Evolutionary conservation across 2,797 vertebrate species (phyloP).

Genomic region (Gobio occitaniae): DNA sequence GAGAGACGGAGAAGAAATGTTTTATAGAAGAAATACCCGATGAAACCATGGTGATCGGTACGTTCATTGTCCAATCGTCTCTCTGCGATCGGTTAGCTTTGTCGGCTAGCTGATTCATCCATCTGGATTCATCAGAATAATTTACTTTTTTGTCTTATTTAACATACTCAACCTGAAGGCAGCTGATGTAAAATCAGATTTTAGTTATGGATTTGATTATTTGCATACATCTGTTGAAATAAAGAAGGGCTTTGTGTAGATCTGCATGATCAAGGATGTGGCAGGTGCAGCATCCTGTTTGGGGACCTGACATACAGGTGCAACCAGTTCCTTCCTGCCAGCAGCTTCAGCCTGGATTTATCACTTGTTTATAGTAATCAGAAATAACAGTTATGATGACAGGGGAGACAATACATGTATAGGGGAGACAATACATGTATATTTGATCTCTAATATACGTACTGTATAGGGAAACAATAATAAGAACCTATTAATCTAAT

Average conservation of each 20-base stretch:
- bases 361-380: slow-evolving; percentile 6
- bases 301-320: slow-evolving; percentile 41
- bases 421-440: not conserved
- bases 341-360: not conserved
- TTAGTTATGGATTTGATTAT: not conserved
- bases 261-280: slow-evolving; percentile 18
- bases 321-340: slow-evolving; percentile 9
- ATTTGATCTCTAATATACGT: not conserved
- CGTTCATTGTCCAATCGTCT: slow-evolving; percentile 56
- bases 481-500: not conserved
- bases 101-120: slow-evolving; percentile 36
- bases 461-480: not conserved
- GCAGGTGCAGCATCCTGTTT: slow-evolving; percentile 28
- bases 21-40: slow-evolving; percentile 95
- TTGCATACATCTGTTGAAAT: not conserved
- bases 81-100: slow-evolving; percentile 39
- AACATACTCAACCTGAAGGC: not conserved
- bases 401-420: not conserved
- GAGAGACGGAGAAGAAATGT: slow-evolving; percentile 93
- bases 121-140: not conserved
- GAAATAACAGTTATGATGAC: not conserved
- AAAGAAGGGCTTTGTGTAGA: not conserved
- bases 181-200: not conserved
- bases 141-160: not conserved
- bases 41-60: slow-evolving; percentile 94